These are phyloP conservation scores for Bubo scandiacus DNA, from an alignment of 2,113 vertebrate genomes.

Conservation along the genomic window DNA sequence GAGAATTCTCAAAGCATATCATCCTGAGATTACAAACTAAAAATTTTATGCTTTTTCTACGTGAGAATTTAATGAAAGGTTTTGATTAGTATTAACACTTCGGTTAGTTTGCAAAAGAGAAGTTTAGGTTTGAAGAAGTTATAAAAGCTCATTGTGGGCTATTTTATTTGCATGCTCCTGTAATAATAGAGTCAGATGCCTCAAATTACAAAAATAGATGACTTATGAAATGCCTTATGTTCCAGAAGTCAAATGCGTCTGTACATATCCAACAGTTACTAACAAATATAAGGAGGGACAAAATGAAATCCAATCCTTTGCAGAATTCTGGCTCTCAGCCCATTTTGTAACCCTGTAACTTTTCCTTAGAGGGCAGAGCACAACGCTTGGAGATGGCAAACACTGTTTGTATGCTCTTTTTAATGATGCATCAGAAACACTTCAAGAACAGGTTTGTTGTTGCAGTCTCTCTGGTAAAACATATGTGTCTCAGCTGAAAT, in stretches of 20 bases:
- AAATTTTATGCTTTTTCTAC: background rate
- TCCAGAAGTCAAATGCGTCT: background rate
- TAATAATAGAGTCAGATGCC: background rate
- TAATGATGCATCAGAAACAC: background rate
- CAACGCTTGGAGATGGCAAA: background rate
- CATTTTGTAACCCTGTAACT: background rate
- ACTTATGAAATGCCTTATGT: background rate
- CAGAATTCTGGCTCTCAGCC: background rate
- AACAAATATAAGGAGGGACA: background rate
- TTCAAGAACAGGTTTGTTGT: background rate
- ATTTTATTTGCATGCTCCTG: background rate
- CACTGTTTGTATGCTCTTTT: background rate
- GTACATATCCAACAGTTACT: background rate
- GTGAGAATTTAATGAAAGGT: background rate
- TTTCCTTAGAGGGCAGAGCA: conserved; percentile 23
- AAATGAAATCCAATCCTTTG: background rate
- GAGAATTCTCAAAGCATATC: background rate
- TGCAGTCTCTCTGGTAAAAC: background rate
- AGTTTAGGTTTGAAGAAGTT: background rate
- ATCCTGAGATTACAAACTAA: background rate
- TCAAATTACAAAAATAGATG: conserved; percentile 1
- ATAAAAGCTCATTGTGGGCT: background rate
- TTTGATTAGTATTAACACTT: background rate
- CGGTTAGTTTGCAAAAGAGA: background rate
- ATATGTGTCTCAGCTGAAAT: background rate